Base-by-base conservation (phyloP, 2,888 invertebrate species). In the Dendrolimus pini region DNA sequence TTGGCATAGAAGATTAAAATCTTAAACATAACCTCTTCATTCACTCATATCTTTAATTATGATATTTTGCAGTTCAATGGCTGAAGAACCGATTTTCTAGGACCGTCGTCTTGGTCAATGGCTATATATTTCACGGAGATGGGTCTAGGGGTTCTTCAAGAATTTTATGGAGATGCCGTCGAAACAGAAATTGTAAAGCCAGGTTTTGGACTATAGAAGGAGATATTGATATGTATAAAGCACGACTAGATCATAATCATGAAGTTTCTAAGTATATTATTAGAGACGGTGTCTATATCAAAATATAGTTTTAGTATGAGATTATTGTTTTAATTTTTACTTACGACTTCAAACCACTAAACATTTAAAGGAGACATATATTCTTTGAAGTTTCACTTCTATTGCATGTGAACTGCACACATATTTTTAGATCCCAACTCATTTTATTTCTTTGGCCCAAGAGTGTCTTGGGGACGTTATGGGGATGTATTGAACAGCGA, bases 81-180 rank as follows among this genome's bases (percentile, higher is more conserved):
- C 68, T 72, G 13, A 61, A 55, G 12, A 78, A 70, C 14, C 41
- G 8, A 6, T 57, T 56, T 9, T 77, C 77, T 0, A 78, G 71
- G 41, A 59, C 61, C 42, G 52, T 77, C 42, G 72, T 72, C 0
- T 55, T 83, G 1, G 54, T 76, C 1, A 57, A 74, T 2, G 73
- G 76, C 0, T 80, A 64, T 59, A 72, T 75, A 0, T 83, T 72
- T 62, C 75, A 75, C 59, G 55, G 41, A n/a, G 55, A 41, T 9
- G 12, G 12, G 2, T 47, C 47, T 47, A 47, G 7, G 12, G 9
- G 9, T 10, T 9, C 47, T 10, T 10, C 53, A 14, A n/a, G 18
- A 18, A 7, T 41, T 53, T 54, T 12, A 8, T 67, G 63, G 63
- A 56, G 54, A 1, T 67, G 67, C 54, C 47, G 47, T 0, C 58